Evolutionary conservation across 2,113 vertebrate genomes (phyloP).

Genomic region (Zosterops hypoxanthus): DNA sequence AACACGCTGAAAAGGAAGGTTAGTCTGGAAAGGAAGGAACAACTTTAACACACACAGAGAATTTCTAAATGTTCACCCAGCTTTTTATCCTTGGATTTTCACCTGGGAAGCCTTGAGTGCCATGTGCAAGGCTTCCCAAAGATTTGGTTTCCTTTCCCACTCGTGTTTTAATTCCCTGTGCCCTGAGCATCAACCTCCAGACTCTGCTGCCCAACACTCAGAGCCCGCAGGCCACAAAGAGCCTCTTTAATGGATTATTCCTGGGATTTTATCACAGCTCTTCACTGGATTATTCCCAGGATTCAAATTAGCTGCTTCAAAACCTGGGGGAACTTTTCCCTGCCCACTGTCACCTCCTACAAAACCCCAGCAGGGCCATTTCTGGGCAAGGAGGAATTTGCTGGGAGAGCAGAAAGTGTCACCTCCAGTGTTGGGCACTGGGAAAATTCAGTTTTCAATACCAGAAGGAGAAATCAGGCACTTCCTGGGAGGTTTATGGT

Average conservation of each 20-base stretch:
- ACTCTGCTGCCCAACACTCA: background rate
- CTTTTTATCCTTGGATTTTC: background rate
- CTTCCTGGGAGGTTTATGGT: background rate
- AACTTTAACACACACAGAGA: background rate
- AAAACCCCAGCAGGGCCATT: background rate
- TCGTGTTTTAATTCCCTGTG: background rate
- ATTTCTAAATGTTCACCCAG: background rate
- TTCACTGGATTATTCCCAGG: background rate
- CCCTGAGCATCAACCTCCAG: background rate
- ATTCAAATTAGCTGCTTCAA: background rate
- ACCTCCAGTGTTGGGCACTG: background rate
- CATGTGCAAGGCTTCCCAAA: background rate
- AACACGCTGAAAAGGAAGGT: background rate
- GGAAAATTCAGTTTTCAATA: background rate
- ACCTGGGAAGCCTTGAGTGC: background rate
- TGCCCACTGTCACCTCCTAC: background rate
- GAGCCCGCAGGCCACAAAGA: background rate
- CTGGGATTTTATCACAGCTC: background rate
- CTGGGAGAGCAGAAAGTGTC: background rate
- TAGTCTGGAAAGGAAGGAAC: background rate
- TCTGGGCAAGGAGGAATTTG: background rate
- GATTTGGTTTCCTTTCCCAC: background rate
- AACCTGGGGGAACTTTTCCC: background rate
- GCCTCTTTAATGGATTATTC: background rate
- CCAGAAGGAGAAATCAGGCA: background rate